Conservation (phyloP, 2,888 invertebrate genomes). For the Limnephilus auricula region DNA sequence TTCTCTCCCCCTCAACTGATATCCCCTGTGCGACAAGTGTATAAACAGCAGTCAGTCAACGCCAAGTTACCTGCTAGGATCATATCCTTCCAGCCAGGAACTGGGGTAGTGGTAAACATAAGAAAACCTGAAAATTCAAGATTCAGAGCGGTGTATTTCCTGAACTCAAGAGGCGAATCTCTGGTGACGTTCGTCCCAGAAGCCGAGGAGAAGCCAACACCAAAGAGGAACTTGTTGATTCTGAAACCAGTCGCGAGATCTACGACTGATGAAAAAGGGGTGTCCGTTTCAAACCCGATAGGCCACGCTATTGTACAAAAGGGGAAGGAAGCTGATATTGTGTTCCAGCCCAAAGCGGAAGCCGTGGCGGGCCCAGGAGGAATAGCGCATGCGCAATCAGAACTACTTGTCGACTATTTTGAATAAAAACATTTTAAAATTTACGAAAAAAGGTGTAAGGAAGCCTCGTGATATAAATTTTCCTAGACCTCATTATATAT, state of each 20-base stretch:
- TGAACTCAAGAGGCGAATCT: background rate
- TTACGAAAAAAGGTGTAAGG: background rate
- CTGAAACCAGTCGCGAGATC: constrained; percentile 83
- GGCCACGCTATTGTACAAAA: constrained; percentile 81
- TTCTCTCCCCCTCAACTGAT: background rate
- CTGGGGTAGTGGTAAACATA: background rate
- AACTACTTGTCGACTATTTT: constrained; percentile 79
- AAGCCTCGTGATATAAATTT: background rate
- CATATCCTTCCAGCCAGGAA: background rate
- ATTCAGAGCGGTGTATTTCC: constrained; percentile 28
- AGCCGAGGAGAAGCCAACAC: background rate
- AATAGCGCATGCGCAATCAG: constrained; percentile 86
- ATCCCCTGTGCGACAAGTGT: constrained; percentile 2
- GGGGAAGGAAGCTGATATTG: constrained; percentile 80
- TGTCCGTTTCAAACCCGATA: constrained; percentile 84
- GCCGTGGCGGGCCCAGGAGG: constrained; percentile 88
- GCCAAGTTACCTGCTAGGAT: background rate
- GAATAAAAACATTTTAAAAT: constrained; percentile 55
- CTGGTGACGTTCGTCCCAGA: constrained; percentile 11
- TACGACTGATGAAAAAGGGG: constrained; percentile 81
- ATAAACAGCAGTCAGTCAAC: background rate
- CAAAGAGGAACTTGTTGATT: constrained; percentile 70
- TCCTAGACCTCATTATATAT: background rate
- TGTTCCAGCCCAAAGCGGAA: constrained; percentile 83
- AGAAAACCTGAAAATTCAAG: constrained; percentile 12